Conservation (phyloP, 2,888 invertebrate genomes). For the Drosophila testacea region DNA sequence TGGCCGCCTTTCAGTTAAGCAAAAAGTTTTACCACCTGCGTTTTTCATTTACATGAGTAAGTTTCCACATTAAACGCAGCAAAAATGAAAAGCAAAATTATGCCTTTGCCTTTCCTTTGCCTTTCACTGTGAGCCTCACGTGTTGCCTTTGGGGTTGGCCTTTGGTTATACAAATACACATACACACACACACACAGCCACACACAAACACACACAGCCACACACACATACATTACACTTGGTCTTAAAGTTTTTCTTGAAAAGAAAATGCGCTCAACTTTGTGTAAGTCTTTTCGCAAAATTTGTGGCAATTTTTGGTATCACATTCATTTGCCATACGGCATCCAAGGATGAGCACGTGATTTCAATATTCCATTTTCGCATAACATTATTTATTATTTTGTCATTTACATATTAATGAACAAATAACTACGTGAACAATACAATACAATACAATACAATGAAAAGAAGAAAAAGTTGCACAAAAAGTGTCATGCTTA, state of each 20-base stretch:
- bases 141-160: slow-evolving; percentile 1
- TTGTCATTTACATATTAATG: slow-evolving; percentile 16
- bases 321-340: neutral
- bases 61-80: slow-evolving; percentile 71
- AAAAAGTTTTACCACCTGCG: slow-evolving; percentile 69
- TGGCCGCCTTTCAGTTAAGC: slow-evolving; percentile 50
- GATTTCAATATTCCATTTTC: slow-evolving; percentile 16
- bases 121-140: slow-evolving; percentile 1
- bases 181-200: slow-evolving; percentile 1
- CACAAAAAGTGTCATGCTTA: slow-evolving; percentile 4
- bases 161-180: neutral
- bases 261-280: slow-evolving; percentile 43
- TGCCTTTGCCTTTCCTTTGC: slow-evolving; percentile 50
- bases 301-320: slow-evolving; percentile 27
- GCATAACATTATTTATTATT: slow-evolving; percentile 21
- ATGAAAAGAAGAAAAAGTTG: neutral
- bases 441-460: neutral
- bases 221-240: neutral
- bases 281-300: slow-evolving; percentile 25
- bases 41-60: slow-evolving; percentile 79
- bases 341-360: slow-evolving; percentile 38
- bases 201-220: neutral
- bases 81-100: slow-evolving; percentile 68
- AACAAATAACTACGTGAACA: neutral
- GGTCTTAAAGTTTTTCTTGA: slow-evolving; percentile 46